Conservation (phyloP, 2,888 invertebrate genomes). For the Boloria selene region DNA sequence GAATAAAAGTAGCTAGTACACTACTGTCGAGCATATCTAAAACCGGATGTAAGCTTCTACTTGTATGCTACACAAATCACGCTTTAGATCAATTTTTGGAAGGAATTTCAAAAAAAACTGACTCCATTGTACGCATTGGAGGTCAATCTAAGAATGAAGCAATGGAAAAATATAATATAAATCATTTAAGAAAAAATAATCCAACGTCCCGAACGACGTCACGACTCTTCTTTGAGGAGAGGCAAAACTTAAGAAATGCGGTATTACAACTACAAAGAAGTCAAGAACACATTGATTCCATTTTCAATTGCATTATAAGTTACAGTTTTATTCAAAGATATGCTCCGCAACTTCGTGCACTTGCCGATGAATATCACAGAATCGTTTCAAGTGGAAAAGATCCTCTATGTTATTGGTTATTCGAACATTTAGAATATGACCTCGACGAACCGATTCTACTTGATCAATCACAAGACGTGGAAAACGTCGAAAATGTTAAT, state of each 20-base stretch:
- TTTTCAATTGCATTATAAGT: constrained; percentile 54
- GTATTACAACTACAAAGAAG: constrained; percentile 48
- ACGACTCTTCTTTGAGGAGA: constrained; percentile 49
- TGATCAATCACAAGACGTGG: constrained; percentile 29
- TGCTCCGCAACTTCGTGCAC: constrained; percentile 42
- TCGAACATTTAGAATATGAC: constrained; percentile 47
- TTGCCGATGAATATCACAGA: constrained; percentile 46
- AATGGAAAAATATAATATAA: constrained; percentile 67
- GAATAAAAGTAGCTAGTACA: constrained; percentile 86
- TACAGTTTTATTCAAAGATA: constrained; percentile 40
- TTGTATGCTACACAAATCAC: constrained; percentile 93
- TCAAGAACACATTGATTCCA: constrained; percentile 50
- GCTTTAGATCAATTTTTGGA: constrained; percentile 93
- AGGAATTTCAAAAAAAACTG: constrained; percentile 82
- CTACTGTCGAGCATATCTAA: constrained; percentile 81
- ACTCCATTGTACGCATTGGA: constrained; percentile 86
- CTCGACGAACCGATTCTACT: constrained; percentile 33
- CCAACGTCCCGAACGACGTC: background rate
- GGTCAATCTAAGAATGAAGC: constrained; percentile 83
- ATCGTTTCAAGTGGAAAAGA: constrained; percentile 36
- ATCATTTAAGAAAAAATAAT: constrained; percentile 53
- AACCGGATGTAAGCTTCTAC: constrained; percentile 80
- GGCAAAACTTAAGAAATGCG: constrained; percentile 44
- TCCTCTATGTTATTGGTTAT: constrained; percentile 58
- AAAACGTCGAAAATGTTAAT: background rate